phyloP scores from a whole-genome alignment of 2,113 vertebrate genomes.

The Siphamia tubifer region DNA sequence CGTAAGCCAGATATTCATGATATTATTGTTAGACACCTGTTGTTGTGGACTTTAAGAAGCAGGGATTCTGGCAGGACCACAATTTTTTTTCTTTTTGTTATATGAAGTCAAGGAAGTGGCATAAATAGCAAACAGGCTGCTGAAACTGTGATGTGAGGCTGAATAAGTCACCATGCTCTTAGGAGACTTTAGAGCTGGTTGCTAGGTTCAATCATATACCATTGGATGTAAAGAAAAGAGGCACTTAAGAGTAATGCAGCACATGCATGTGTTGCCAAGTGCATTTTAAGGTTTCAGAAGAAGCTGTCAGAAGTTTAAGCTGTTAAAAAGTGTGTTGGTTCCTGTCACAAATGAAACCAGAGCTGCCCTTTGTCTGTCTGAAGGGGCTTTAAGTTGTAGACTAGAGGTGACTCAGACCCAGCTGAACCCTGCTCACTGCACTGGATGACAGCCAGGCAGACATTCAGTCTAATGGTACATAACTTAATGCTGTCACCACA shows the following conservation, averaged over 20 bases:
- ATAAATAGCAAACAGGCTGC: not conserved
- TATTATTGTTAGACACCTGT: not conserved
- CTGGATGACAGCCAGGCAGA: slow-evolving; percentile 50
- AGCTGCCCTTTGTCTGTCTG: not conserved
- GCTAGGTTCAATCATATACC: not conserved
- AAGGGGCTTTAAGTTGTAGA: slow-evolving; percentile 30
- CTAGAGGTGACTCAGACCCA: slow-evolving; percentile 43
- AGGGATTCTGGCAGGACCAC: too few species aligned
- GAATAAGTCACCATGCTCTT: not conserved
- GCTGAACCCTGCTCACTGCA: slow-evolving; percentile 27
- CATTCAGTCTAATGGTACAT: slow-evolving; percentile 40
- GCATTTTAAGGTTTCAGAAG: slow-evolving; percentile 22
- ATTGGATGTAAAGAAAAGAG: not conserved
- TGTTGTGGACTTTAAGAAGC: too few species aligned
- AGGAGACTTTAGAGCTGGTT: not conserved
- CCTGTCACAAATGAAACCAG: slow-evolving; percentile 4
- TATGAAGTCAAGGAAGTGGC: not conserved
- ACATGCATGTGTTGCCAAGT: not conserved
- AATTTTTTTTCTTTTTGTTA: too few species aligned
- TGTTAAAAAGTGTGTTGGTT: slow-evolving; percentile 27
- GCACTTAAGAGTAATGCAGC: too few species aligned
- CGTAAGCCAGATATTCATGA: not conserved
- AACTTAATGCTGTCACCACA: slow-evolving; percentile 34
- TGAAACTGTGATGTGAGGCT: not conserved
- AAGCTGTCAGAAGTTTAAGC: slow-evolving; percentile 30